Percentiles rank a stretch among this genome's conserved stretches.
phyloP scores from a whole-genome alignment of 1,140 invertebrate species.

The Phenacoccus solenopsis region DNA sequence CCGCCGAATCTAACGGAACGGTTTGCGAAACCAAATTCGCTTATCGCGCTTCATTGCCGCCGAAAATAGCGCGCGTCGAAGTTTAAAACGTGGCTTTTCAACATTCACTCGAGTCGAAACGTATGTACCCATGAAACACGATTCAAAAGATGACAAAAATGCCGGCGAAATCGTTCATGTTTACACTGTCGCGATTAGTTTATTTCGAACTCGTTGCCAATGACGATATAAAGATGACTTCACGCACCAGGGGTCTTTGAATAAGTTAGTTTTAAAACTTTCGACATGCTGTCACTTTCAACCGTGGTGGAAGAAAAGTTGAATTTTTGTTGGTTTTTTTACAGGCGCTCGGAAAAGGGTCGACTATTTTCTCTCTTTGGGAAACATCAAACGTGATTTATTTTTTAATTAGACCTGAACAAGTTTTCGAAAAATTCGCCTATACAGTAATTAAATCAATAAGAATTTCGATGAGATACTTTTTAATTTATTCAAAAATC shows the following conservation, averaged over 20 bases:
- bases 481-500: too few relatives aligned
- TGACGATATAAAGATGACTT: background rate
- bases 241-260: background rate
- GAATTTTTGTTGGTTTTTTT: background rate
- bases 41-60: too few relatives aligned
- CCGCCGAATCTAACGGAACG: too few relatives aligned
- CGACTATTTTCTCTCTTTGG: background rate
- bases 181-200: background rate
- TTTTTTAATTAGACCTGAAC: background rate
- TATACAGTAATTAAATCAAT: background rate
- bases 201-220: background rate
- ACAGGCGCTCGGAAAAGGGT: too few relatives aligned
- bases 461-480: too few relatives aligned
- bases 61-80: too few relatives aligned
- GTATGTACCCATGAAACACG: too few relatives aligned
- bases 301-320: background rate
- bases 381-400: background rate
- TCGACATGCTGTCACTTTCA: background rate
- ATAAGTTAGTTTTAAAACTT: background rate
- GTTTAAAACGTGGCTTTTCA: too few relatives aligned
- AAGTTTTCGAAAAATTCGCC: background rate
- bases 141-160: too few relatives aligned
- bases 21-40: too few relatives aligned
- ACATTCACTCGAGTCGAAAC: too few relatives aligned
- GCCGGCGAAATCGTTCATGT: background rate